Percentiles rank a stretch among this genome's conserved stretches.
These are phyloP conservation scores for Miniopterus natalensis DNA, from an alignment of 2,113 vertebrate genomes.

Conservation along the genomic window DNA sequence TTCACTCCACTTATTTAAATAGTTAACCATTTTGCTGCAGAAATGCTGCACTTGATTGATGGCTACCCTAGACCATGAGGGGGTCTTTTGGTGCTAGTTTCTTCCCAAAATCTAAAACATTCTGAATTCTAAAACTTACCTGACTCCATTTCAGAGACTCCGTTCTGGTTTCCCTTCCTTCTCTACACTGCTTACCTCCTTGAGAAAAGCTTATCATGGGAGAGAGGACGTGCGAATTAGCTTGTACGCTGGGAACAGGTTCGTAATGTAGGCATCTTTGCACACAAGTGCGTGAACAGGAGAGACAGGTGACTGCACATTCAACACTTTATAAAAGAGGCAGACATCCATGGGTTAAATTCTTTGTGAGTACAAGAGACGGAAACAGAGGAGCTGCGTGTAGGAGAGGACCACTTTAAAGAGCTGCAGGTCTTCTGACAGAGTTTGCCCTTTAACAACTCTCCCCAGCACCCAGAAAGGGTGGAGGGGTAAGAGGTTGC, in stretches of 20 bases:
- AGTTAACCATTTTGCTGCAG: no score
- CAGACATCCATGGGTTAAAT: not conserved
- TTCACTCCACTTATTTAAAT: not conserved
- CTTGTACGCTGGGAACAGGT: not conserved
- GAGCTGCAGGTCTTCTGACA: not conserved
- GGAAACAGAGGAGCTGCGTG: not conserved
- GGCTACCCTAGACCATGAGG: rapidly evolving
- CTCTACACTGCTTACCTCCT: not conserved
- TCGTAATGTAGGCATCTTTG: not conserved
- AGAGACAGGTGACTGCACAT: not conserved
- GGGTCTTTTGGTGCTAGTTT: not conserved
- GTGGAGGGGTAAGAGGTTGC: slow-evolving; percentile 47
- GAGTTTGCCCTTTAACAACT: slow-evolving; percentile 11
- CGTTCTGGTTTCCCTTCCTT: not conserved
- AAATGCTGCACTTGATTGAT: not conserved
- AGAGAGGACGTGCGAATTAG: no score
- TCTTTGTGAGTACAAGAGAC: not conserved
- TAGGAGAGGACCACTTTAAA: not conserved
- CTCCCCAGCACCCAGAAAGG: slow-evolving; percentile 49
- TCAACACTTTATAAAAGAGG: not conserved
- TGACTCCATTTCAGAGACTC: not conserved
- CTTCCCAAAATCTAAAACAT: not conserved
- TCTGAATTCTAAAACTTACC: not conserved
- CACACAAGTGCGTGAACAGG: rapidly evolving
- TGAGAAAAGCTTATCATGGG: not conserved